Evolutionary conservation across 30 jellyfish, hydroid and myxozoan species (phyloP), one percentile per base, ranked within the genome.

Genomic region (Aurelia aurita): DNA sequence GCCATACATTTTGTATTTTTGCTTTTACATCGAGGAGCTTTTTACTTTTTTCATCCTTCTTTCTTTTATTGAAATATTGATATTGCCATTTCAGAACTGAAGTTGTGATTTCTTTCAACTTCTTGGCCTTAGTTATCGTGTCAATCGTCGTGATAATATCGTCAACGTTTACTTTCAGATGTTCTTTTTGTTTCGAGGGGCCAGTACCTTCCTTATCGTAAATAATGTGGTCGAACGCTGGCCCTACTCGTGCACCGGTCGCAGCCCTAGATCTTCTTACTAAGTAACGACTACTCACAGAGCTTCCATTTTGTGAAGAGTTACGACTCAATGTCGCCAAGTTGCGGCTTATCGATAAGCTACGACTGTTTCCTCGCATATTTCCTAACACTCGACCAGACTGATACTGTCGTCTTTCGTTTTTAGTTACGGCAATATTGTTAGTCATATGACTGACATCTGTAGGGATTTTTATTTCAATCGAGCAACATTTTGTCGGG

Each of bases 1-100:
- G 82, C 82, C 82, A 70, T 3, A 70, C 67, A 0, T 29, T 3
- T 23, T 70, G 82, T 29, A 44, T 7, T 70, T 20, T 45, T 44
- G 82, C 22, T 21, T 39, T 31, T 13, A 70, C 58, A 5, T 70
- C 69, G 16, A 70, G 82, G 7, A 15, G 7, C 9, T 8, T 39
- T 39, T 39, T 39, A 6, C 51, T 2, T 9, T 39, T 6, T 5
- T 39, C 51, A 6, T 39, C 51, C 22, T n/a, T 63, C 58, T 44
- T 70, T 47, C 64, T 12, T 34, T 70, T 70, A 8, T 43, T 70
- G 28, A 55, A 13, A 29, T 25, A 32, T 67, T 67, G 13, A 4
- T 29, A 19, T 18, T 39, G 66, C 16, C 53, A 13, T 14, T n/a
- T 18, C 3, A 70, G 34, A 18, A 35, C 82, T 21, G 39, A 7